Evolutionary conservation across 1,140 invertebrate genomes (phyloP).

Genomic region (Schlechtendalia chinensis): DNA sequence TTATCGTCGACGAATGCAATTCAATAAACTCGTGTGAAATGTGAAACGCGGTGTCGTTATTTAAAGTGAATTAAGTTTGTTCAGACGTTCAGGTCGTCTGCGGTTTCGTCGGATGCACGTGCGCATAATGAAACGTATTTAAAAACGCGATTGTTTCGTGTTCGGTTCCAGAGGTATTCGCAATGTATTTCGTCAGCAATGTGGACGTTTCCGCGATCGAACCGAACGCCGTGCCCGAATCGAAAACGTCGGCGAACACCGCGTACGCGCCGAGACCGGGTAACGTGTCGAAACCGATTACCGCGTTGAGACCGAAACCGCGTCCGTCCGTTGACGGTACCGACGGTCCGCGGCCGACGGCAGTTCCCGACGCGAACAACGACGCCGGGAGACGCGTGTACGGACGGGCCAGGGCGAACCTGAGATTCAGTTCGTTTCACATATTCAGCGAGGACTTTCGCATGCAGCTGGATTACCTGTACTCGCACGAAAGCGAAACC

Average conservation of each 20-base stretch:
- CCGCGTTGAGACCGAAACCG: not conserved
- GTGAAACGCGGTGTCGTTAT: no score
- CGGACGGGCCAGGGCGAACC: constrained; percentile 23
- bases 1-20: no score
- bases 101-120: no score
- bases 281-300: not conserved
- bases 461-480: not conserved
- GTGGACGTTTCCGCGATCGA: not conserved
- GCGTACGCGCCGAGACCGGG: not conserved
- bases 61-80: no score
- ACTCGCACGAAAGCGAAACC: not conserved
- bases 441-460: constrained; percentile 43
- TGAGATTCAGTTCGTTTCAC: constrained; percentile 35
- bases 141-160: no score
- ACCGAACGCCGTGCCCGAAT: not conserved
- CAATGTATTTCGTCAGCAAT: constrained; percentile 31
- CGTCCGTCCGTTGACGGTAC: not conserved
- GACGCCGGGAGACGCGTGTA: constrained; percentile 23
- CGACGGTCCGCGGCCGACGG: no score
- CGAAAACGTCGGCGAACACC: not conserved
- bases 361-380: not conserved
- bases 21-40: no score
- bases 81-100: no score
- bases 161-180: not conserved
- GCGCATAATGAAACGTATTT: no score